phyloP scores from a whole-genome alignment of 2,888 invertebrate species.

The Portevinia maculata region DNA sequence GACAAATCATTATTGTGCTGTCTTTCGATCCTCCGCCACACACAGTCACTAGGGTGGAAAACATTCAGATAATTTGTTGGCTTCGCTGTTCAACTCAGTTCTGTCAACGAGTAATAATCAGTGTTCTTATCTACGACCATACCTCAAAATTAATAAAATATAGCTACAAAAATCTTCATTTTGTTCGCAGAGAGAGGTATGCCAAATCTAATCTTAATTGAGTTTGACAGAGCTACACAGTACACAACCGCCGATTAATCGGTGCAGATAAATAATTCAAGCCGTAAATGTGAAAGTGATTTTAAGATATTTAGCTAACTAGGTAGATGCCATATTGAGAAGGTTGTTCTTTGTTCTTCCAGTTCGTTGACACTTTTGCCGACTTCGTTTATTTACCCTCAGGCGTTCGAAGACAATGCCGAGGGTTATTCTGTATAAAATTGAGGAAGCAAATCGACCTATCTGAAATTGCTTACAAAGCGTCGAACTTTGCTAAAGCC shows the following conservation, averaged over 20 bases:
- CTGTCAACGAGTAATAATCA: constrained; percentile 12
- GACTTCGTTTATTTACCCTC: constrained; percentile 14
- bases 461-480: neutral
- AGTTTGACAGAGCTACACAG: neutral
- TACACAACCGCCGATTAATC: constrained; percentile 2
- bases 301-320: neutral
- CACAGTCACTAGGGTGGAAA: neutral
- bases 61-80: constrained; percentile 45
- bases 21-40: neutral
- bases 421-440: neutral
- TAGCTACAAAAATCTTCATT: too few relatives aligned
- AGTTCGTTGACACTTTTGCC: neutral
- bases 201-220: too few relatives aligned
- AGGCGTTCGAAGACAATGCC: constrained; percentile 5
- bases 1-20: constrained; percentile 30
- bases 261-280: constrained; percentile 9
- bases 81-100: neutral
- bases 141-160: too few relatives aligned
- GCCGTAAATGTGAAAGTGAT: constrained; percentile 1
- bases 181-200: neutral
- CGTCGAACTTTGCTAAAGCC: neutral
- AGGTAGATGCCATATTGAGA: neutral
- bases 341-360: neutral
- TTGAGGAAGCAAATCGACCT: neutral
- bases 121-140: neutral